phyloP scores from a whole-genome alignment of 2,888 invertebrate genomes.

The Brenthis ino region DNA sequence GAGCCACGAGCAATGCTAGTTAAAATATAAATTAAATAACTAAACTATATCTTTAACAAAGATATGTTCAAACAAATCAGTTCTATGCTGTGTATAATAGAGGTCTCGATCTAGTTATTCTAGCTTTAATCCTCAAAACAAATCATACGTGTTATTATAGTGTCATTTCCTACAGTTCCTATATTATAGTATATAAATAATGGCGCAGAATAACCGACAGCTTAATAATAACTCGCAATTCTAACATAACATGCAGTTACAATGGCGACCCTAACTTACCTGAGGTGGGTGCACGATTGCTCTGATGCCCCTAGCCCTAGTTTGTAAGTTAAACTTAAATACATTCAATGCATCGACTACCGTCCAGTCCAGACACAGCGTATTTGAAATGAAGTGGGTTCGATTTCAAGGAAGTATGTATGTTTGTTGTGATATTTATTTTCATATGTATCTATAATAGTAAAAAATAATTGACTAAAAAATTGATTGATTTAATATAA shows the following conservation, averaged over 20 bases:
- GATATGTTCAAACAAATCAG: no score
- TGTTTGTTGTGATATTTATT: neutral
- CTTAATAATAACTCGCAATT: slow-evolving; percentile 28
- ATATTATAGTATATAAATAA: slow-evolving; percentile 27
- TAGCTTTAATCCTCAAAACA: slow-evolving; percentile 24
- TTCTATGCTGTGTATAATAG: neutral
- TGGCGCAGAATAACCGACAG: slow-evolving; percentile 28
- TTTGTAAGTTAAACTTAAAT: slow-evolving; percentile 3
- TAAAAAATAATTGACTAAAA: neutral
- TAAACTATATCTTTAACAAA: no score
- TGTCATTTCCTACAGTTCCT: slow-evolving; percentile 26
- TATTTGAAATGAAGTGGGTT: neutral
- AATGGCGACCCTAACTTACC: slow-evolving; percentile 16
- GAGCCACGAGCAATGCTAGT: no score
- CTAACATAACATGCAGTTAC: slow-evolving; percentile 27
- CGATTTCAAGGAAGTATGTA: neutral
- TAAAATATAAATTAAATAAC: no score
- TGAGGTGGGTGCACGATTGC: slow-evolving; percentile 16
- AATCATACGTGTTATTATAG: slow-evolving; percentile 28
- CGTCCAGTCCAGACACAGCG: neutral
- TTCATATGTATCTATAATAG: neutral
- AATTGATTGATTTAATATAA: no score
- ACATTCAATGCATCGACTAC: slow-evolving; percentile 8
- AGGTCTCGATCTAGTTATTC: slow-evolving; percentile 13
- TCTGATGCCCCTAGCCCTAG: slow-evolving; percentile 8